Percentiles rank a stretch among this genome's conserved stretches.
Conservation (phyloP, 1,140 invertebrate genomes). For the Acromyrmex heyeri region DNA sequence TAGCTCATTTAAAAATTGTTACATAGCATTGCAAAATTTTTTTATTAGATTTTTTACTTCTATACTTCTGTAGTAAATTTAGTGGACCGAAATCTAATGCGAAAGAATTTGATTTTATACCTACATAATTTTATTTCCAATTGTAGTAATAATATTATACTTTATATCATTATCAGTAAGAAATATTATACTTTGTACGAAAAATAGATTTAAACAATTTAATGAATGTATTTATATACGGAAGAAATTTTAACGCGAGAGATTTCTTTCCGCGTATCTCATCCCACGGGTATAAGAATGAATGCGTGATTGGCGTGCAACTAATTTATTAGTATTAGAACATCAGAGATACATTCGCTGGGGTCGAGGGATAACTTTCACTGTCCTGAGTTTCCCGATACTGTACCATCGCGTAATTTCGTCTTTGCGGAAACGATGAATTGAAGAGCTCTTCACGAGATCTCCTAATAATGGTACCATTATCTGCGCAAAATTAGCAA, state of each 20-base stretch:
- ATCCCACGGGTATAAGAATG: conserved; percentile 23
- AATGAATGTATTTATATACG: not conserved
- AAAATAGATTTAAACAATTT: not conserved
- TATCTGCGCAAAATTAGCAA: not conserved
- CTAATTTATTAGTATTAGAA: conserved; percentile 56
- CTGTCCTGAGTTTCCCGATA: conserved; percentile 33
- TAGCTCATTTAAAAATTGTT: not conserved
- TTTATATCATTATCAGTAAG: not conserved
- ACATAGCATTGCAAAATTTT: not conserved
- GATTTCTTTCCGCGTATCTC: not conserved
- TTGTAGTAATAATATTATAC: not conserved
- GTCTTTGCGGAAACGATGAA: conserved; percentile 23
- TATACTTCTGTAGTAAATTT: not conserved
- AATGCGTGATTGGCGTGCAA: conserved; percentile 18
- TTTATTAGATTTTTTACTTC: not conserved
- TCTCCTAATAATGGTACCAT: not conserved
- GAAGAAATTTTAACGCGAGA: conserved; percentile 4
- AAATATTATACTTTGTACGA: not conserved
- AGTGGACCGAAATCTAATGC: not conserved
- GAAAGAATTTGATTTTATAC: not conserved
- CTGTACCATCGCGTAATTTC: conserved; percentile 24
- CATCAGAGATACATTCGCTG: conserved; percentile 1
- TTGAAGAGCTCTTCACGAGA: not conserved
- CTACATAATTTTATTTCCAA: not conserved
- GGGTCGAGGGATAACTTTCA: conserved; percentile 54